A percentile compares a stretch with the other conserved stretches of the same genome.
phyloP scores from a whole-genome alignment of 2,888 invertebrate genomes.

The Amphipyra tragopoginis region DNA sequence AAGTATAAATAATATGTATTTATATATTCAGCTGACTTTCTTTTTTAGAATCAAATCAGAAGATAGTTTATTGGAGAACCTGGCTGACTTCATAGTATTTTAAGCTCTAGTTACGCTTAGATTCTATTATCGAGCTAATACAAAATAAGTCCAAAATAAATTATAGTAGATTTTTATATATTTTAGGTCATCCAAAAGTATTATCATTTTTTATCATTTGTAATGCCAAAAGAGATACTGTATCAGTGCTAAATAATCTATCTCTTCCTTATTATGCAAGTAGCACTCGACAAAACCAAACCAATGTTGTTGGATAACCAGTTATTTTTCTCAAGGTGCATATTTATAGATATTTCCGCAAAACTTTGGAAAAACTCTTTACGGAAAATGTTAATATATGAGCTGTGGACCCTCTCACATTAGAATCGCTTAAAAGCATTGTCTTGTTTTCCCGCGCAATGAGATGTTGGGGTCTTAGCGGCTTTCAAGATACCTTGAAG shows the following conservation, averaged over 20 bases:
- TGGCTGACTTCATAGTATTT: too few species aligned
- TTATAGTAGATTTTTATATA: too few species aligned
- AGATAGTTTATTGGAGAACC: too few species aligned
- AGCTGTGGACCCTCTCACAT: constrained; percentile 75
- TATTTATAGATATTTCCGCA: constrained; percentile 63
- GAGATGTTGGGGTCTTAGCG: constrained; percentile 70
- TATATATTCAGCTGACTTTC: too few species aligned
- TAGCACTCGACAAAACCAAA: constrained; percentile 8
- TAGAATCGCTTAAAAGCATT: constrained; percentile 87
- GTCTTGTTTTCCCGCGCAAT: constrained; percentile 82
- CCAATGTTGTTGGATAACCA: constrained; percentile 36
- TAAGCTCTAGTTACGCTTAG: too few species aligned
- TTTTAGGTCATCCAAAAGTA: not conserved
- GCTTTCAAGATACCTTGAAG: constrained; percentile 68
- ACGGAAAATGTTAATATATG: constrained; percentile 74
- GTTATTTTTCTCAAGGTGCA: constrained; percentile 62
- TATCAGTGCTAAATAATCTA: constrained; percentile 7
- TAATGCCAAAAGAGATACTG: not conserved
- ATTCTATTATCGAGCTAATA: too few species aligned
- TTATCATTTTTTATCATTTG: constrained; percentile 1
- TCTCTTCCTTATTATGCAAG: not conserved
- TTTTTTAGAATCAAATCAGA: too few species aligned
- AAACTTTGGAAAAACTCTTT: constrained; percentile 67
- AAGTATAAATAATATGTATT: too few species aligned
- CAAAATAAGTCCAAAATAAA: too few species aligned